Base-by-base conservation (phyloP, 2,888 invertebrate species). In the Magallana nippona region DNA sequence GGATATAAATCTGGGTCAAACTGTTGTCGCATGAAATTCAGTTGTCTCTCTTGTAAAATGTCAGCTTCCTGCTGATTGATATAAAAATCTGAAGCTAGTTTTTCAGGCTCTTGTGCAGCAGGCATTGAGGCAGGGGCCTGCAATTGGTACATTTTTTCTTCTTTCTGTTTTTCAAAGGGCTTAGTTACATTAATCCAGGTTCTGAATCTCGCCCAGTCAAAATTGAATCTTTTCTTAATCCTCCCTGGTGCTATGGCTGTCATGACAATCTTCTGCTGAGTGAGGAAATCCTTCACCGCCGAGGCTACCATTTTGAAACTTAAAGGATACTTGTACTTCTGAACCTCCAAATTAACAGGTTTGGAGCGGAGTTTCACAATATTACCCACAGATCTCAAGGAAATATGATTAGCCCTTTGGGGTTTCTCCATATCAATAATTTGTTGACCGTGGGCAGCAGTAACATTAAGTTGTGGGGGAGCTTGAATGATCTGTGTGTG, bases 291-390 rank as follows among this genome's bases (percentile, higher is more conserved):
- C 71, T 86, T 83, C n/a, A 90, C 85, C n/a, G 86, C 86, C 78
- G 86, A 84, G 19, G 86, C 86, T 10, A 90, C 87, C 55, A 86
- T 86, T 79, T 89, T 89, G 55, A 90, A 87, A 17, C 89, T 87
- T 55, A 90, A 27, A 1, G 83, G 83, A 78, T 86, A 82, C 32
- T 82, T 85, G 11, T 79, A 82, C 62, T 82, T 87, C 44, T 89
- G 89, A 17, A 88, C 83, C 44, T 78, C 82, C 56, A 89, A 57
- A 80, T 88, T 83, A 10, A 87, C 57, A 32, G 71, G 32, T 22
- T 83, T 63, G 19, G 80, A 71, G 13, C 58, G 17, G n/a, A 83
- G 22, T 17, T 56, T 62, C 55, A 79, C 83, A 44, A 87, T 55
- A 63, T 83, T 87, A 55, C 87, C 85, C 5, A 84, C 56, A 8